Percentiles rank a stretch among this genome's conserved stretches.
These are phyloP conservation scores for Leptestheria dahalacensis DNA, from an alignment of 1,140 invertebrate genomes.

Conservation along the genomic window DNA sequence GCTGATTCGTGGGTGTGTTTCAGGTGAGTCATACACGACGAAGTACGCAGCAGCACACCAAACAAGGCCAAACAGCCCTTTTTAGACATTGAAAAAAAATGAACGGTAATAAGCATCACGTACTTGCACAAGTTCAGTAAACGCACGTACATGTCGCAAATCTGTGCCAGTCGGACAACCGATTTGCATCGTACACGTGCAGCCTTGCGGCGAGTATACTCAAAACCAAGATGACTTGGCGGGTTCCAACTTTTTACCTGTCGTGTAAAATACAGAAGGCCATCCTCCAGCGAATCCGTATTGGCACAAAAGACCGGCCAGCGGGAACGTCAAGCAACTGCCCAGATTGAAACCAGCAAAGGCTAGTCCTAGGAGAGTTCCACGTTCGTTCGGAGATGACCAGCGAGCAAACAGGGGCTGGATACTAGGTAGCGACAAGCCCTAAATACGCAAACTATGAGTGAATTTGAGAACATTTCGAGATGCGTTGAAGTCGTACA, in stretches of 20 bases:
- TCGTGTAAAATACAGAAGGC: constrained; percentile 31
- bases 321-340: constrained; percentile 28
- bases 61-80: constrained; percentile 25
- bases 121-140: background rate
- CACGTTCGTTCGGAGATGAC: constrained; percentile 34
- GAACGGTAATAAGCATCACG: constrained; percentile 2
- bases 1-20: constrained; percentile 33
- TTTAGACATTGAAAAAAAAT: constrained; percentile 11
- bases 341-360: constrained; percentile 29
- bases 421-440: constrained; percentile 36
- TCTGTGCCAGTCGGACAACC: too few species aligned
- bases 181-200: too few species aligned
- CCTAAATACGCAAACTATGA: too few species aligned
- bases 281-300: constrained; percentile 29
- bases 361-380: constrained; percentile 27
- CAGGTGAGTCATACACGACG: constrained; percentile 33
- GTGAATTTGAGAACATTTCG: background rate
- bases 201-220: too few species aligned
- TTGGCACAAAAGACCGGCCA: constrained; percentile 29
- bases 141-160: background rate
- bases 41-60: constrained; percentile 32
- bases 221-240: too few species aligned
- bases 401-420: constrained; percentile 37
- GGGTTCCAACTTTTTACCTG: too few species aligned
- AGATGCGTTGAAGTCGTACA: constrained; percentile 16